These are phyloP conservation scores for Cossypha caffra DNA, from an alignment of 2,797 vertebrate genomes.

Conservation along the genomic window DNA sequence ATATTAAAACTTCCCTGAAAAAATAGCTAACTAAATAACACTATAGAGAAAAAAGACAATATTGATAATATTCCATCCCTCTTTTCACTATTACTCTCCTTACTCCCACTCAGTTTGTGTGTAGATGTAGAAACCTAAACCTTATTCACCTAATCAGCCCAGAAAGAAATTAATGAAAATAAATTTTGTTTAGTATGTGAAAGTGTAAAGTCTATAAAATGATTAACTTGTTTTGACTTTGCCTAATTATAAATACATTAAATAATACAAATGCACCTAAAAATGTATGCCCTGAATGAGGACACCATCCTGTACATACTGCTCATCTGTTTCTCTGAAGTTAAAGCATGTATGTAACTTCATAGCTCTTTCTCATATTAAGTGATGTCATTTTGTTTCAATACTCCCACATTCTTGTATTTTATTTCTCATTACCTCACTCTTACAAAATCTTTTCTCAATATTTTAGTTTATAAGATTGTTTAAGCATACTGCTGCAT, in stretches of 20 bases:
- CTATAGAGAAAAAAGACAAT: background rate
- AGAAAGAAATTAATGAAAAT: background rate
- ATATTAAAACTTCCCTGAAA: background rate
- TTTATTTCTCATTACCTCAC: conserved; percentile 29
- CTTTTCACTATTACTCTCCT: background rate
- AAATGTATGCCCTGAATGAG: background rate
- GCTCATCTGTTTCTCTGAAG: background rate
- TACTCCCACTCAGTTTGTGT: accelerated
- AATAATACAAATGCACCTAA: background rate
- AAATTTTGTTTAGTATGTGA: background rate
- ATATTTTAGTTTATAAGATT: background rate
- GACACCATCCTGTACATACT: background rate
- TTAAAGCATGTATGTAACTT: background rate
- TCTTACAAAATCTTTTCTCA: conserved; percentile 3
- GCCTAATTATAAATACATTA: background rate
- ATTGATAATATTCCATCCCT: background rate
- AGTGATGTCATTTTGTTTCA: background rate
- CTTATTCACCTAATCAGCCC: background rate
- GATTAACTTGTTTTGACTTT: background rate
- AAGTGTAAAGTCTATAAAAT: background rate
- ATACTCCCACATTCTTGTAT: background rate
- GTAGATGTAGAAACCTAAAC: background rate
- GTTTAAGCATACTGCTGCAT: background rate
- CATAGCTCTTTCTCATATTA: background rate
- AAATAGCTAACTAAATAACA: background rate